phyloP scores from a whole-genome alignment of 2,888 invertebrate species.

The Heliconius ethilla region DNA sequence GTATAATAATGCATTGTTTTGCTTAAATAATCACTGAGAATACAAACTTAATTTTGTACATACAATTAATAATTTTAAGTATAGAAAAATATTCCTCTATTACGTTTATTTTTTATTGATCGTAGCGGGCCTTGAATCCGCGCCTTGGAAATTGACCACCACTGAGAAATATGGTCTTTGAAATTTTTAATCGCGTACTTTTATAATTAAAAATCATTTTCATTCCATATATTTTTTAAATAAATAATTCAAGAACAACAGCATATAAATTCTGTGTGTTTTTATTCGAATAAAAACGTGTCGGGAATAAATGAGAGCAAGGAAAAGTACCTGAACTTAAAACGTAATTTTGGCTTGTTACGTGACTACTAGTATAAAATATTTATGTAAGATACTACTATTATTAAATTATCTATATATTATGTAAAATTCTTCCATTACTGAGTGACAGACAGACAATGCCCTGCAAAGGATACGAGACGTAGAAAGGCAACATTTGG shows the following conservation, averaged over 20 bases:
- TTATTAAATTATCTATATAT: background rate
- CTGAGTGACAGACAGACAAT: background rate
- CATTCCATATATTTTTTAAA: background rate
- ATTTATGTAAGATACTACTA: background rate
- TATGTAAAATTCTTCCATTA: background rate
- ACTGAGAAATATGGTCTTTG: background rate
- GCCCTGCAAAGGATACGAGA: background rate
- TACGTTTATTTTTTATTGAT: too few relatives aligned
- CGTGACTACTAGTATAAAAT: conserved; percentile 11
- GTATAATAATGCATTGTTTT: too few relatives aligned
- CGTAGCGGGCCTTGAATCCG: background rate
- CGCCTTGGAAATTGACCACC: background rate
- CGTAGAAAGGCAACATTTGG: background rate
- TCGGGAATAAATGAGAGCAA: conserved; percentile 16
- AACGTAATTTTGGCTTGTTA: background rate
- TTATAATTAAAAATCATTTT: conserved; percentile 12
- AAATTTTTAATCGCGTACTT: background rate
- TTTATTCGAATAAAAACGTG: conserved; percentile 33
- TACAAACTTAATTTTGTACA: too few relatives aligned
- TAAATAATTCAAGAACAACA: conserved; percentile 22
- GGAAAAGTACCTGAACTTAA: conserved; percentile 7
- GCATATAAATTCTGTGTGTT: conserved; percentile 28
- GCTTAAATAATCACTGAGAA: too few relatives aligned
- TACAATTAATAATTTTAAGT: too few relatives aligned
- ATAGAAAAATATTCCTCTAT: too few relatives aligned